Evolutionary conservation across 2,797 vertebrate species (phyloP).

Genomic region (Capromys pilorides): DNA sequence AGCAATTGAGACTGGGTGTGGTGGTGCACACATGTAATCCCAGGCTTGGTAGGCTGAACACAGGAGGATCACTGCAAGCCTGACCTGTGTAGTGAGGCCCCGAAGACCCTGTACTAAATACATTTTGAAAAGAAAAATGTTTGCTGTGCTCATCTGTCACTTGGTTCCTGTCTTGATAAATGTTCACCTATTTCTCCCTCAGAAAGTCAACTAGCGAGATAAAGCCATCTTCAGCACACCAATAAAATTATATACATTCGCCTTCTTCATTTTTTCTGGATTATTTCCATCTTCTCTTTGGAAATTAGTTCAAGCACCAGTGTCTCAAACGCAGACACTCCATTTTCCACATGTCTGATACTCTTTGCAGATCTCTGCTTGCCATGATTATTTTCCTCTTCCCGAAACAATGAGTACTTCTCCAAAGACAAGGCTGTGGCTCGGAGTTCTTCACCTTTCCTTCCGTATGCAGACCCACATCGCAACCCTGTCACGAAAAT

Average conservation of each 20-base stretch:
- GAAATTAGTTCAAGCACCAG: not conserved
- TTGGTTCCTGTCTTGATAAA: not conserved
- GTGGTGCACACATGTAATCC: too few species aligned
- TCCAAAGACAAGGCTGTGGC: not conserved
- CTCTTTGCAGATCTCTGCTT: not conserved
- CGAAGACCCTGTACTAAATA: too few species aligned
- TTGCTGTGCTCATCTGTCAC: not conserved
- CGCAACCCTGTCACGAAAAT: slow-evolving; percentile 60
- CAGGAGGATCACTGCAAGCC: too few species aligned
- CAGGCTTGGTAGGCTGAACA: too few species aligned
- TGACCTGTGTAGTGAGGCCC: too few species aligned
- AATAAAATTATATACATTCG: not conserved
- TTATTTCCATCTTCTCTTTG: not conserved
- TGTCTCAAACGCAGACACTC: not conserved
- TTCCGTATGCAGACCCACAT: slow-evolving; percentile 47
- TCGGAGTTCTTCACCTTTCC: slow-evolving; percentile 47
- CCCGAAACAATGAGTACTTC: slow-evolving; percentile 58
- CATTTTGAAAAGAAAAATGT: too few species aligned
- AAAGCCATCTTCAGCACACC: not conserved
- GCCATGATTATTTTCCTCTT: slow-evolving; percentile 43
- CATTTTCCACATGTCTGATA: not conserved
- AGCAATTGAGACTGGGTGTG: too few species aligned
- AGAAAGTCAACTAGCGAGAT: not conserved
- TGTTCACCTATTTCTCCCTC: not conserved
- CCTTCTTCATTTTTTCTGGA: not conserved